Percentiles rank a stretch among this genome's conserved stretches.
phyloP scores from a whole-genome alignment of 2,888 invertebrate species.

The Aspidiotus destructor region DNA sequence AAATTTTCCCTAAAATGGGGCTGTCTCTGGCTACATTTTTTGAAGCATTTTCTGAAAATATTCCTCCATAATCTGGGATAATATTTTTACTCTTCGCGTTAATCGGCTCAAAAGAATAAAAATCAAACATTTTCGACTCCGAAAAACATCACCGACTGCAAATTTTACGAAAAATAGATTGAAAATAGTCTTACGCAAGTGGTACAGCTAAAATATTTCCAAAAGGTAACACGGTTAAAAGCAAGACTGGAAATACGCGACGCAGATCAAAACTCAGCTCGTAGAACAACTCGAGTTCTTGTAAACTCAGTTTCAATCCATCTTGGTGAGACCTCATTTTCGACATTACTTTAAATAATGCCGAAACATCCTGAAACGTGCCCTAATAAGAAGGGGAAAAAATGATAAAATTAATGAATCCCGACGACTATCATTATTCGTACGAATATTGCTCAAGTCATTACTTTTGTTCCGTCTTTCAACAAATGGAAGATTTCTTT shows the following conservation, averaged over 20 bases:
- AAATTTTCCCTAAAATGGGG: too few relatives aligned
- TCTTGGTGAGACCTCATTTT: not conserved
- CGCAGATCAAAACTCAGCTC: not conserved
- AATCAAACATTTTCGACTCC: not conserved
- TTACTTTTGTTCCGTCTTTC: not conserved
- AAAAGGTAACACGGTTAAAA: constrained; percentile 13
- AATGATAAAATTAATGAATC: not conserved
- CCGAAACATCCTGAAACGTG: too few relatives aligned
- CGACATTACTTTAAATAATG: too few relatives aligned
- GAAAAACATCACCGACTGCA: not conserved
- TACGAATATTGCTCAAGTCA: not conserved
- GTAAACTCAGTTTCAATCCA: not conserved
- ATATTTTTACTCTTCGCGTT: not conserved
- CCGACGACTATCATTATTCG: not conserved
- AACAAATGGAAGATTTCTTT: not conserved
- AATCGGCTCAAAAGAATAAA: not conserved
- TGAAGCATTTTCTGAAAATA: not conserved
- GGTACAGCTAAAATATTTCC: constrained; percentile 8
- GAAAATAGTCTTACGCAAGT: constrained; percentile 14
- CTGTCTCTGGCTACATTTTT: too few relatives aligned
- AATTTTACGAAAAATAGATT: not conserved
- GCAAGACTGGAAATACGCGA: not conserved
- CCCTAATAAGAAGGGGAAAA: too few relatives aligned
- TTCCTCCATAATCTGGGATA: not conserved
- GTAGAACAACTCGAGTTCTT: not conserved